Evolutionary conservation across 2,888 invertebrate genomes (phyloP), one percentile per base, ranked within the genome.

Genomic region (Pinctada fucata): DNA sequence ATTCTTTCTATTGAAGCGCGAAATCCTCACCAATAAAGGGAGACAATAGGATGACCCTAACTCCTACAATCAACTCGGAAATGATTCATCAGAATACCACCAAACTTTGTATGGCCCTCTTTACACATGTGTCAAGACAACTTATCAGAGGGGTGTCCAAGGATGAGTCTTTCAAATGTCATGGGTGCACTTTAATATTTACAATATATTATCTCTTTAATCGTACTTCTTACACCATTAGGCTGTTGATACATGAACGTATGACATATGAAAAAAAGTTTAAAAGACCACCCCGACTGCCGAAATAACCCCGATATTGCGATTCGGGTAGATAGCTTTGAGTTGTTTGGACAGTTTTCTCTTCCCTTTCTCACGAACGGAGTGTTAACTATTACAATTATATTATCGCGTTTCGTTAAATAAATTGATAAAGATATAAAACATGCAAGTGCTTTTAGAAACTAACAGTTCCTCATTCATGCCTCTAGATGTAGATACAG

Each of bases 111-210:
- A 58, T 58, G 6, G 31, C 58, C 58, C 58, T 13, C 58, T 58
- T 10, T 58, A 6, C 58, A 58, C 58, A 58, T 58, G 58, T 58
- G 58, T 58, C 58, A 58, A 58, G 58, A 58, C 58, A 58, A 58
- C 58, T 58, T 58, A 58, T 58, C 58, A 10, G 58, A 58, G 58
- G 13, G 8, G 6, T 49, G 49, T 76, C 70, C 76, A 71, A 70
- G 76, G 76, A 76, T 76, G 76, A 71, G 71, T 63, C 69, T 76
- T 66, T 76, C 50, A 76, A 71, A 70, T 76, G 76, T 76, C 76
- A 76, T 65, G 51, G 69, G 50, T 63, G 69, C 50, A 71, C 64
- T 66, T 71, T 76, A 63, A 76, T 70, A 66, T 71, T 50, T 65
- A 76, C 64, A 76, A 76, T 63, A 47, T 51, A 71, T 71, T 76